A percentile compares a stretch with the other conserved stretches of the same genome.
Conservation (phyloP, 2,888 invertebrate species). For the Hetaerina titia region DNA sequence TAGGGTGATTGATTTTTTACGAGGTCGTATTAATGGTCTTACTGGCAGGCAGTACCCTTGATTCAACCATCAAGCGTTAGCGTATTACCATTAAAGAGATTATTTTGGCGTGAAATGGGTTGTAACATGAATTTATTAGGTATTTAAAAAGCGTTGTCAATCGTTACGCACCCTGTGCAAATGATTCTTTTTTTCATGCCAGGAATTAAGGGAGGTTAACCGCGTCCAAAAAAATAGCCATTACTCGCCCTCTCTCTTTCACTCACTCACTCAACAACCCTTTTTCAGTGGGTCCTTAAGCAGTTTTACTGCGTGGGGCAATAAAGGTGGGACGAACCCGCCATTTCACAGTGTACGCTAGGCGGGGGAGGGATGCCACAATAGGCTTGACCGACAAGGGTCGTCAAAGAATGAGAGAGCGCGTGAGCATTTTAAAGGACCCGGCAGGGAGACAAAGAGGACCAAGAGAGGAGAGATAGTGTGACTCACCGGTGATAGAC, state of each 20-base stretch:
- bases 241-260: conserved; percentile 13
- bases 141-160: conserved; percentile 43
- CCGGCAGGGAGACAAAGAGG: background rate
- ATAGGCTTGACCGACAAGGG: conserved; percentile 2
- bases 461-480: background rate
- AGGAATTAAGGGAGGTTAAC: conserved; percentile 62
- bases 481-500: conserved; percentile 94
- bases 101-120: background rate
- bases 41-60: background rate
- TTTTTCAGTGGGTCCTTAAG: conserved; percentile 50
- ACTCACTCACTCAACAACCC: conserved; percentile 44
- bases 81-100: background rate
- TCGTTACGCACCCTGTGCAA: conserved; percentile 36
- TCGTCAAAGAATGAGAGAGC: background rate
- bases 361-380: conserved; percentile 22
- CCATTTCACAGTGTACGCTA: conserved; percentile 27
- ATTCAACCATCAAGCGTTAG: background rate
- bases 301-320: conserved; percentile 52
- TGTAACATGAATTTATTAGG: conserved; percentile 32
- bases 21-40: background rate
- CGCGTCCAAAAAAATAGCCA: conserved; percentile 59
- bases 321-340: conserved; percentile 55
- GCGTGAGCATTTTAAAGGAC: background rate
- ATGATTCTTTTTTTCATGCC: conserved; percentile 33
- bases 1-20: background rate